These are phyloP conservation scores for Solen grandis DNA, from an alignment of 1,140 invertebrate species.

Conservation along the genomic window DNA sequence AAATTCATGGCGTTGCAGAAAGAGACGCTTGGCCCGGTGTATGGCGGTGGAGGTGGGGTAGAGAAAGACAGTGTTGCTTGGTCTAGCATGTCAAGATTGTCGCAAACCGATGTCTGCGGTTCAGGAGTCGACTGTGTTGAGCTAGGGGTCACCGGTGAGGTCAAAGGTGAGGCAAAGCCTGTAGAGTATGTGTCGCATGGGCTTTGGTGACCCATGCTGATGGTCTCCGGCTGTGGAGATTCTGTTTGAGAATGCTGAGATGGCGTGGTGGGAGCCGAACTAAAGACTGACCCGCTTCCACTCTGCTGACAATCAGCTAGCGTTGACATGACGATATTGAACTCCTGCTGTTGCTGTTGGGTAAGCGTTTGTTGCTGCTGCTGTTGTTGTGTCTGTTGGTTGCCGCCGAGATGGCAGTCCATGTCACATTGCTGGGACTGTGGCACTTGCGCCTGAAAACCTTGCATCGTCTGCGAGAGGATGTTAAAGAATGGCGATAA, in stretches of 20 bases:
- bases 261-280: slow-evolving; percentile 64
- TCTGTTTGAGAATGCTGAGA: slow-evolving; percentile 62
- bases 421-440: slow-evolving; percentile 42
- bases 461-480: slow-evolving; percentile 69
- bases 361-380: slow-evolving; percentile 41
- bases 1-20: slow-evolving; percentile 63
- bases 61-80: slow-evolving; percentile 58
- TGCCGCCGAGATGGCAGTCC: slow-evolving; percentile 3
- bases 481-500: slow-evolving; percentile 76
- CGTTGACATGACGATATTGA: slow-evolving; percentile 52
- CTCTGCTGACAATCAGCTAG: slow-evolving; percentile 43
- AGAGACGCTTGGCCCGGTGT: slow-evolving; percentile 65
- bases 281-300: slow-evolving; percentile 45
- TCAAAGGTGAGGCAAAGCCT: slow-evolving; percentile 70
- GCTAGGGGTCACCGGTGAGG: slow-evolving; percentile 61
- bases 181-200: slow-evolving; percentile 70
- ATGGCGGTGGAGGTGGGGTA: slow-evolving; percentile 73
- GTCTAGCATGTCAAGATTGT: slow-evolving; percentile 56
- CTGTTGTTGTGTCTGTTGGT: slow-evolving; percentile 33
- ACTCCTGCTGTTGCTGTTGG: slow-evolving; percentile 3
- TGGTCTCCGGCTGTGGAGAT: slow-evolving; percentile 58
- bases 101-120: slow-evolving; percentile 59
- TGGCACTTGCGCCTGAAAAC: slow-evolving; percentile 59
- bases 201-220: slow-evolving; percentile 60
- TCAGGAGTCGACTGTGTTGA: slow-evolving; percentile 75